Base-by-base conservation (phyloP, 2,797 vertebrate genomes). In the Tympanoctomys barrerae region DNA sequence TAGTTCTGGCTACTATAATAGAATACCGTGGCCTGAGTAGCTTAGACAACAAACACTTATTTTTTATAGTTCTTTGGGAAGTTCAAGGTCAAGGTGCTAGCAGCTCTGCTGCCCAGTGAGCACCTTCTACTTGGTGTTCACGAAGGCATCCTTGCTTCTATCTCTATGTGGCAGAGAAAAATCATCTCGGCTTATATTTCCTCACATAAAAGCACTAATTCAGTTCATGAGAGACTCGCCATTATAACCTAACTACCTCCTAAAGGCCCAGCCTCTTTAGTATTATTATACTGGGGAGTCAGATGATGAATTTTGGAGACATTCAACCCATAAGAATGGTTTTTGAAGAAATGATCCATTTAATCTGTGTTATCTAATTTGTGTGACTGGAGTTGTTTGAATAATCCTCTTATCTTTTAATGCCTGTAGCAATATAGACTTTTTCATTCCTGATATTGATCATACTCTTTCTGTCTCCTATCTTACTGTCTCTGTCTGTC, bases 341-440 rank as follows among this genome's bases (percentile, higher is more conserved):
- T 66, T 86, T 62, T 54, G 19, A 68, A 46, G n/a, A 75, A 70
- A n/a, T 82, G 28, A 6, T 21, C 26, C 42, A 46, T 42, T 64
- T 77, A 31, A 62, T 68, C 59, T 71, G 71, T 36, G 7, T 54
- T 92, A 57, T 70, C 49, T 66, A 61, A 80, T 57, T 71, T 71
- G 59, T 39, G 19, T 87, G 62, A 14, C 26, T 92, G 75, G 28
- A 77, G 22, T 70, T 68, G 7, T 77, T 86, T 64, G 24, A 54
- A 81, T 89, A 39, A 89, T 62, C 36, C 42, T 54, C 31, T 70
- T 70, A 52, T 66, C 39, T 77, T 62, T 64, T 59, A 81, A 39
- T 89, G 9, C 62, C 42, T 75, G 7, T 91, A 85, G 7, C 33
- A 7, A 77, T 62, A 68, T 0, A 8, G 8, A 21, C 28, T 68